These are phyloP conservation scores for Cephus rjabovi DNA, from an alignment of 2,888 invertebrate genomes.

Conservation along the genomic window DNA sequence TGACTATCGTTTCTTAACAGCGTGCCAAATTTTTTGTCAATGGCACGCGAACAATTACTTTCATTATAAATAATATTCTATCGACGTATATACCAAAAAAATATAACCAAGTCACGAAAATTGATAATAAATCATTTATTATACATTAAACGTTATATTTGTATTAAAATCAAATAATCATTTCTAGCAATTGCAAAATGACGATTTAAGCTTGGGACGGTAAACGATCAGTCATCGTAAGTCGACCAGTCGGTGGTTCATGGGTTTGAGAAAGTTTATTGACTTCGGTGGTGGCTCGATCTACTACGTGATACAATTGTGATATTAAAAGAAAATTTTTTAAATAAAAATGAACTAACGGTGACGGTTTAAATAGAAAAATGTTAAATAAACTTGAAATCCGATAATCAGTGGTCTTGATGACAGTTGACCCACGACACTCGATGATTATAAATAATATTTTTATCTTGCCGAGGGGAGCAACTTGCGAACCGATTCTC, in stretches of 20 bases:
- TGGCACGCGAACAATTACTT: background rate
- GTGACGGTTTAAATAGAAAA: background rate
- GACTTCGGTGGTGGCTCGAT: background rate
- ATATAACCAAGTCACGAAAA: background rate
- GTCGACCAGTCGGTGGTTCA: background rate
- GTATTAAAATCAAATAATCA: background rate
- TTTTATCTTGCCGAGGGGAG: slow-evolving; percentile 40
- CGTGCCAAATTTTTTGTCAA: background rate
- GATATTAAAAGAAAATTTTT: background rate
- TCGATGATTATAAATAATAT: slow-evolving; percentile 48
- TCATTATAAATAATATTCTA: background rate
- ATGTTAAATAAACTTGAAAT: background rate
- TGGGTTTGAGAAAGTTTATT: background rate
- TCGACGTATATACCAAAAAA: background rate
- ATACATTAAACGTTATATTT: background rate
- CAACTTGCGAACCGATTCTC: slow-evolving; percentile 23
- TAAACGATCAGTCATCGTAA: background rate
- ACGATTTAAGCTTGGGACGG: background rate
- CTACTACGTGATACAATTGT: background rate
- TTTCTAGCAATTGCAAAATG: background rate
- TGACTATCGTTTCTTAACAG: background rate
- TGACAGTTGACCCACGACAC: slow-evolving; percentile 1
- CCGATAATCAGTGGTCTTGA: slow-evolving; percentile 1
- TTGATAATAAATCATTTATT: background rate
- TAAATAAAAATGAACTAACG: background rate